Base-by-base conservation (phyloP, 2,888 invertebrate genomes). In the Encarsia formosa region DNA sequence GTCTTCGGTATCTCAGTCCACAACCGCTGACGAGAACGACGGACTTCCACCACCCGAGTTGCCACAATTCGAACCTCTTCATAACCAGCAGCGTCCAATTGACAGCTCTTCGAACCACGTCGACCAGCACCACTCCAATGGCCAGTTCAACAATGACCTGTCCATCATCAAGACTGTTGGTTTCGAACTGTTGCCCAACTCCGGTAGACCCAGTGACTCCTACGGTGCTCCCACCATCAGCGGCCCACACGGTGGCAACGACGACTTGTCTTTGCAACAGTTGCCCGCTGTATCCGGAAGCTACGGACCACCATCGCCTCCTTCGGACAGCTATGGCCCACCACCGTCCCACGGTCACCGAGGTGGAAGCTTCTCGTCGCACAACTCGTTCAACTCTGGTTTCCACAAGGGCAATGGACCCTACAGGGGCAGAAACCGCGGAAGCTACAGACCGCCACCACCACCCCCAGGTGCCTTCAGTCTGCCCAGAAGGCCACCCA, bases 401-500 rank as follows among this genome's bases (percentile, higher is more conserved):
- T 50, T 52, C 23, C 49, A 54, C 8, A 59, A 61, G 42, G 57
- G 49, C 44, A 62, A 62, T 34, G 60, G 62, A 35, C 50, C 53
- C 15, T 58, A 58, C 5, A 54, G 61, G 9, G 49, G 57, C 1
- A 54, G 60, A 38, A 43, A 53, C 15, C 60, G 46, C 2, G 48
- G 43, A 40, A 41, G 59, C 13, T 49, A 48, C 26, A 54, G 53
- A 41, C 50, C 62, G n/a, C 61, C 65, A 3, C 54, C 61, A 2
- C 39, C 64, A 49, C 49, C 69, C 47, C 54, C 64, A 38, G 54
- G 62, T 46, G 46, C 68, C 59, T 54, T 71, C 23, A 58, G 64
- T 46, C 70, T 68, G 20, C 71, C 68, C 9, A 65, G 65, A 47
- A 69, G 65, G 46, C 68, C 67, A 11, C 88, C 89, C 0, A 79